phyloP scores from a whole-genome alignment of 1,140 invertebrate genomes.

The Phocides pigmalion region DNA sequence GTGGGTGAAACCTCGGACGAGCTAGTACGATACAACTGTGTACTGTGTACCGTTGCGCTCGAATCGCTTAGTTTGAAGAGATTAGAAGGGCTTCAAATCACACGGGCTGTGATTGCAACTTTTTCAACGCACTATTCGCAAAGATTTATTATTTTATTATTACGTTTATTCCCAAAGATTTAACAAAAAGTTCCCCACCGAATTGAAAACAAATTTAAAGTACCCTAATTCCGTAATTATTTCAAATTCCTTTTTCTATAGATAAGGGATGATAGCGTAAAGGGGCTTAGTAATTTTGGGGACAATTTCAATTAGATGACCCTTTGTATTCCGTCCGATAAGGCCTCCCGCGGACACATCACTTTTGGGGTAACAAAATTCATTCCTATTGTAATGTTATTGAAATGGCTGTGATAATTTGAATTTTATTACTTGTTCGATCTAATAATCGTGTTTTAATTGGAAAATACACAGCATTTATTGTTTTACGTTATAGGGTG shows the following conservation, averaged over 20 bases:
- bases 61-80: too few relatives aligned
- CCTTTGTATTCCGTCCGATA: constrained; percentile 1
- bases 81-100: too few relatives aligned
- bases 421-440: not conserved
- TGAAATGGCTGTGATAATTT: not conserved
- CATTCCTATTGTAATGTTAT: not conserved
- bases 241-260: not conserved
- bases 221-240: not conserved
- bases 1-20: too few relatives aligned
- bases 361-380: not conserved
- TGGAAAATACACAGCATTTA: too few relatives aligned
- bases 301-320: constrained; percentile 2
- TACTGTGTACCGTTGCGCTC: too few relatives aligned
- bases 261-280: not conserved
- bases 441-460: not conserved
- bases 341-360: not conserved
- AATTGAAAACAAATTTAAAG: not conserved
- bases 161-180: not conserved
- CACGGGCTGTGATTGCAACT: too few relatives aligned
- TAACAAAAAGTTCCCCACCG: not conserved
- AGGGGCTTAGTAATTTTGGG: not conserved
- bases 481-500: not conserved
- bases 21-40: too few relatives aligned
- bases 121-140: too few relatives aligned
- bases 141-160: too few relatives aligned